Conservation (phyloP, 2,888 invertebrate species). For the Rhynchonema sp. region DNA sequence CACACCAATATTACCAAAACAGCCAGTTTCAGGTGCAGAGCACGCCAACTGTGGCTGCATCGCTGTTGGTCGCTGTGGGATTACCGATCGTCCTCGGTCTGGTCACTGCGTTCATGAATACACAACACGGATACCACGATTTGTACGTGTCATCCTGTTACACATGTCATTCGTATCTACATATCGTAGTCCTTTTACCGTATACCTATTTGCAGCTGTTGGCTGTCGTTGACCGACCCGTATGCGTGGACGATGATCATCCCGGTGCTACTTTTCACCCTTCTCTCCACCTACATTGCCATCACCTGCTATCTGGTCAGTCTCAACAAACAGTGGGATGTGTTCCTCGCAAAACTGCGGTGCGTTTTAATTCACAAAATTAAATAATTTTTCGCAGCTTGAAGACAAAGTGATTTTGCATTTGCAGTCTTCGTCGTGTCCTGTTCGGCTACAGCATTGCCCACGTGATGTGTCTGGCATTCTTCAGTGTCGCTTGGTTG, state of each 20-base stretch:
- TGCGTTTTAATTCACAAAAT: too few relatives aligned
- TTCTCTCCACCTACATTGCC: not conserved
- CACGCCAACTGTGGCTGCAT: not conserved
- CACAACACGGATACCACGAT: not conserved
- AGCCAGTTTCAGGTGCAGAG: not conserved
- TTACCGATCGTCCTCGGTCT: not conserved
- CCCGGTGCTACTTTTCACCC: slow-evolving; percentile 58
- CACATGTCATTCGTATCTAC: too few relatives aligned
- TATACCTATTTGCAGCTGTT: slow-evolving; percentile 48
- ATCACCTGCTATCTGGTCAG: not conserved
- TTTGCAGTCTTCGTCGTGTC: not conserved
- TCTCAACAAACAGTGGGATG: not conserved
- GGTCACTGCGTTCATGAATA: not conserved
- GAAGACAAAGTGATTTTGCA: too few relatives aligned
- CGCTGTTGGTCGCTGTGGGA: not conserved
- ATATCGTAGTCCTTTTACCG: too few relatives aligned
- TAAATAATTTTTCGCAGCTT: too few relatives aligned
- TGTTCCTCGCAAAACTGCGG: not conserved
- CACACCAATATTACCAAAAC: not conserved
- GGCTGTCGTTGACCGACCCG: slow-evolving; percentile 76
- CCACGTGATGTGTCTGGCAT: not conserved
- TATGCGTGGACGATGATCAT: slow-evolving; percentile 88
- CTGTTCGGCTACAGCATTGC: not conserved
- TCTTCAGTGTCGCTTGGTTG: not conserved
- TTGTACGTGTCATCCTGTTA: too few relatives aligned